These are phyloP conservation scores for Allenopithecus nigroviridis DNA, from an alignment of 2,797 vertebrate species.

Conservation along the genomic window DNA sequence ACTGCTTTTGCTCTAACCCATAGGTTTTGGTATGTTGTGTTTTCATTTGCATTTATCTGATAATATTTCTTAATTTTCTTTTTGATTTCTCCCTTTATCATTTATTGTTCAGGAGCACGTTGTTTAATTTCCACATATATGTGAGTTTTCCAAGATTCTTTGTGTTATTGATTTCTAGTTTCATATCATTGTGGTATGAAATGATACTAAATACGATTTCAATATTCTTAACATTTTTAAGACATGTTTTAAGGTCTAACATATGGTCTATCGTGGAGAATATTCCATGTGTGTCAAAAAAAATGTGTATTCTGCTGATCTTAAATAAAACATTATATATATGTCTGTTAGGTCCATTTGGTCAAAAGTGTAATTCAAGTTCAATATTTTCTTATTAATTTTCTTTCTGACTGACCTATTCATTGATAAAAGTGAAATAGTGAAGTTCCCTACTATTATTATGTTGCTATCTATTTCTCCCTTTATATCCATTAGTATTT, in stretches of 20 bases:
- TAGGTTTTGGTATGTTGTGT: not conserved
- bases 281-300: not conserved
- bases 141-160: not conserved
- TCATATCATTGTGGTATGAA: not conserved
- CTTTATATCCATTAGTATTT: not conserved
- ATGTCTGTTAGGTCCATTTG: not conserved
- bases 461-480: not conserved
- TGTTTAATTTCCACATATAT: not conserved
- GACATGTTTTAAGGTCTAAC: not conserved
- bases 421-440: not conserved
- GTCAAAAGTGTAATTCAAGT: not conserved
- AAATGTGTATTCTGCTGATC: not conserved
- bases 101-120: not conserved
- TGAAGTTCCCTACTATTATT: not conserved
- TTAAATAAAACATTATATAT: not conserved
- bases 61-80: not conserved
- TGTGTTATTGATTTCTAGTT: not conserved
- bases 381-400: not conserved
- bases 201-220: not conserved
- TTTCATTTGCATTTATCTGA: not conserved
- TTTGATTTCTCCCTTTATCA: not conserved
- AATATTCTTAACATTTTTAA: not conserved
- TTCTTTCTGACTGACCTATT: not conserved
- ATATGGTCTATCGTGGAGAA: not conserved
- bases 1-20: not conserved